Conservation (phyloP, 2,888 invertebrate genomes). For the Drosophila sordidula region DNA sequence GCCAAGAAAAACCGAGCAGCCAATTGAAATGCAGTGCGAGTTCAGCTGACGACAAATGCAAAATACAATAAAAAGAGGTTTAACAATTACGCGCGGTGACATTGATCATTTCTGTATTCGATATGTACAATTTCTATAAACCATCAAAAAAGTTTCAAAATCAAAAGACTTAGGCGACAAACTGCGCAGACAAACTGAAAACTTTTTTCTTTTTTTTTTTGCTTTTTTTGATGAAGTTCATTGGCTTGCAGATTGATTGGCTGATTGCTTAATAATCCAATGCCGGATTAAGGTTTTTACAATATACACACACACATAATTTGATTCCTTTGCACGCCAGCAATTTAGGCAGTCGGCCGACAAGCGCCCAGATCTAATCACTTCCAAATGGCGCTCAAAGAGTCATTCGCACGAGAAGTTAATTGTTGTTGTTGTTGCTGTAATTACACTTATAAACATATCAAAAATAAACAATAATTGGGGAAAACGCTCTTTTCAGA, state of each 20-base stretch:
- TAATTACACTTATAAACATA: constrained; percentile 55
- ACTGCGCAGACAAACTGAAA: constrained; percentile 9
- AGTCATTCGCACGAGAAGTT: constrained; percentile 66
- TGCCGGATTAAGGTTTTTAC: constrained; percentile 46
- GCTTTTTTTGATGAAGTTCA: constrained; percentile 58
- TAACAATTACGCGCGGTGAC: constrained; percentile 70
- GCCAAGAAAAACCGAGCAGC: constrained; percentile 59
- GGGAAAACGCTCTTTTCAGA: constrained; percentile 49
- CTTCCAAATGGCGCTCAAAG: constrained; percentile 55
- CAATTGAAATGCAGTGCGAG: constrained; percentile 75
- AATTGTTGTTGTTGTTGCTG: constrained; percentile 53
- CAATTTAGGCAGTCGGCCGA: constrained; percentile 50
- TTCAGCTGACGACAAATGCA: constrained; percentile 62
- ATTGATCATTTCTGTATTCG: constrained; percentile 63
- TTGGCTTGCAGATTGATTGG: constrained; percentile 77
- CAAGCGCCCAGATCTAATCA: constrained; percentile 65
- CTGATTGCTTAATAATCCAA: constrained; percentile 78
- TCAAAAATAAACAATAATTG: constrained; percentile 57
- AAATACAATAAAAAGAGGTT: constrained; percentile 48
- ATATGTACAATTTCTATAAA: constrained; percentile 28
- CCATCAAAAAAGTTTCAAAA: constrained; percentile 23
- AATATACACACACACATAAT: constrained; percentile 32
- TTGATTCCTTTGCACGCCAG: constrained; percentile 45
- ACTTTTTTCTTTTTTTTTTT: background rate
- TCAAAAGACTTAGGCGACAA: constrained; percentile 39